These are phyloP conservation scores for Drosophila pseudoananassae DNA, from an alignment of 1,140 invertebrate genomes.

Conservation along the genomic window DNA sequence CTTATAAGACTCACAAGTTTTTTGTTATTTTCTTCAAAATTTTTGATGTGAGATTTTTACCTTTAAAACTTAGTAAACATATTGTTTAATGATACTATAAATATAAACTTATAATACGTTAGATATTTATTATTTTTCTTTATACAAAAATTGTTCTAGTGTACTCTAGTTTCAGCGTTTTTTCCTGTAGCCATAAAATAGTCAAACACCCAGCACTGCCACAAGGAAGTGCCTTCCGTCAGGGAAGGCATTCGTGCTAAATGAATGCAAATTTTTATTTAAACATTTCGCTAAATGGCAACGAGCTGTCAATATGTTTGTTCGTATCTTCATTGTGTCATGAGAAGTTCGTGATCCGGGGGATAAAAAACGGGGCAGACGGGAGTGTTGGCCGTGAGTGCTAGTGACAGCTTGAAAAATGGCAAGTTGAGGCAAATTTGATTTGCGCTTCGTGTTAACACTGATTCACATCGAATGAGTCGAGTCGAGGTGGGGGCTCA, in stretches of 20 bases:
- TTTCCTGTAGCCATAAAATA: background rate
- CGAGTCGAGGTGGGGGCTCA: too few relatives aligned
- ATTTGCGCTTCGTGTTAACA: conserved; percentile 45
- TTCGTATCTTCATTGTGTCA: conserved; percentile 69
- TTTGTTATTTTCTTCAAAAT: too few relatives aligned
- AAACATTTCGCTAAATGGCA: conserved; percentile 77
- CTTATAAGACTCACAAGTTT: too few relatives aligned
- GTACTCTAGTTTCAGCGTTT: background rate
- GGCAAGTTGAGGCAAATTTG: conserved; percentile 57
- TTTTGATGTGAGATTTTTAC: too few relatives aligned
- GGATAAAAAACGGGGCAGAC: background rate
- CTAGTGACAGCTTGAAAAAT: conserved; percentile 72
- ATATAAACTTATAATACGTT: too few relatives aligned
- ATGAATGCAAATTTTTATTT: conserved; percentile 82
- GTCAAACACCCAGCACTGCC: background rate
- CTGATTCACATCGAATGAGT: conserved; percentile 47
- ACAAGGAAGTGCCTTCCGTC: background rate
- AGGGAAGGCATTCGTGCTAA: conserved; percentile 35
- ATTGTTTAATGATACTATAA: too few relatives aligned
- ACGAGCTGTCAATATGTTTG: conserved; percentile 81
- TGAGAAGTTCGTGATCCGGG: conserved; percentile 32
- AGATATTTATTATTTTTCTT: background rate
- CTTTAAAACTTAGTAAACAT: too few relatives aligned
- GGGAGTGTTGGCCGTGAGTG: conserved; percentile 42
- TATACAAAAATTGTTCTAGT: background rate